These are phyloP conservation scores for Hydrozoanthus gracilis DNA, from an alignment of 92 coral and sea anemone species.

Conservation along the genomic window DNA sequence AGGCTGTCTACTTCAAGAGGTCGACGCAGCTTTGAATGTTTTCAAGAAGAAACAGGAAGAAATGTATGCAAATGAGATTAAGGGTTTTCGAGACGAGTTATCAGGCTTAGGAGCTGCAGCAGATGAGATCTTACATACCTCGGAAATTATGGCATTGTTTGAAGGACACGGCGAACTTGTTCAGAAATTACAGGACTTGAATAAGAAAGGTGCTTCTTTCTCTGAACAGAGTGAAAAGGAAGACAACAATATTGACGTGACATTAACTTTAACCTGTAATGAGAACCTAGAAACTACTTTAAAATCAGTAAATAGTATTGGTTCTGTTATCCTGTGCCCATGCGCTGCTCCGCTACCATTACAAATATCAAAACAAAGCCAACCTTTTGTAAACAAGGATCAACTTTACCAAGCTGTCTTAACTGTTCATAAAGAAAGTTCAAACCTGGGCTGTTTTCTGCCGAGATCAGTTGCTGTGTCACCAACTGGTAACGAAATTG, in stretches of 20 bases:
- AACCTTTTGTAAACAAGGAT: not conserved
- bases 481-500: constrained; percentile 17
- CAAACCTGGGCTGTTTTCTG: constrained; percentile 25
- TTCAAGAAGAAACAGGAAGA: not conserved
- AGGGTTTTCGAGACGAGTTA: constrained; percentile 11
- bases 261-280: constrained; percentile 14
- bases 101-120: not conserved
- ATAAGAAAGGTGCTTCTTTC: not conserved
- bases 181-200: constrained; percentile 12
- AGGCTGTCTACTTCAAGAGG: constrained; percentile 11
- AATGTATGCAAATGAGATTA: not conserved
- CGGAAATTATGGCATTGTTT: constrained; percentile 4
- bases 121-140: not conserved
- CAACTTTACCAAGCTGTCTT: not conserved
- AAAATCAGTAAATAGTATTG: not conserved
- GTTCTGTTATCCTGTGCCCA: constrained; percentile 24
- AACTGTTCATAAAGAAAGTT: constrained; percentile 8
- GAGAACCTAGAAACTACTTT: not conserved
- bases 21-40: not conserved
- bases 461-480: constrained; percentile 16
- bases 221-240: not conserved
- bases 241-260: not conserved
- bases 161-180: constrained; percentile 14
- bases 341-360: constrained; percentile 22
- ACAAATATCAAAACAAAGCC: constrained; percentile 22